A percentile compares a stretch with the other conserved stretches of the same genome.
Conservation (phyloP, 2,888 invertebrate species). For the Drosophila mimica region DNA sequence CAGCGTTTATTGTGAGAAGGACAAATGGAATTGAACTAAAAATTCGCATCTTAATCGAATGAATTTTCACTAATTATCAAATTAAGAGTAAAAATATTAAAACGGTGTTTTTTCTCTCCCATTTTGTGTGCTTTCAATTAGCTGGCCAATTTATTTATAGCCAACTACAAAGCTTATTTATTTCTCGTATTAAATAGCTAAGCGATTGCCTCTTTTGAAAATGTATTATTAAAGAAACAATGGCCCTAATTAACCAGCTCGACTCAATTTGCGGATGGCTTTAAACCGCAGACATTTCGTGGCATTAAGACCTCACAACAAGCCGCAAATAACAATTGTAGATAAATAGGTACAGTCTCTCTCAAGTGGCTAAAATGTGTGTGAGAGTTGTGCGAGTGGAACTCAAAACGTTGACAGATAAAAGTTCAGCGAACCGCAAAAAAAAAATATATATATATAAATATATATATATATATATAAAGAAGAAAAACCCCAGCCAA, state of each 20-base stretch:
- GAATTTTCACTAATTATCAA: background rate
- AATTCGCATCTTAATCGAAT: background rate
- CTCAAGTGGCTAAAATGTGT: conserved; percentile 25
- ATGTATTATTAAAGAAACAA: conserved; percentile 41
- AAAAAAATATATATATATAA: conserved; percentile 13
- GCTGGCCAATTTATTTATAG: background rate
- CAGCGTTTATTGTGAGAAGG: background rate
- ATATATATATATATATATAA: conserved; percentile 24
- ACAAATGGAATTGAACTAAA: background rate
- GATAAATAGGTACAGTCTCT: conserved; percentile 30
- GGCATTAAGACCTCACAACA: conserved; percentile 54
- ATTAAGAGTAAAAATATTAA: background rate
- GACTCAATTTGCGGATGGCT: conserved; percentile 19
- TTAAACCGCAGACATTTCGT: conserved; percentile 43
- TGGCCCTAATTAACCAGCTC: conserved; percentile 53
- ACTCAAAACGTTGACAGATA: conserved; percentile 68
- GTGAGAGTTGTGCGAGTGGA: conserved; percentile 32
- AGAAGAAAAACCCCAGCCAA: conserved; percentile 51
- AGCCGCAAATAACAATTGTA: conserved; percentile 4
- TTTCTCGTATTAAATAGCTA: background rate
- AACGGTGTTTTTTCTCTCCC: background rate
- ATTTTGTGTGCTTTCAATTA: background rate
- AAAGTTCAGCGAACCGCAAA: conserved; percentile 77
- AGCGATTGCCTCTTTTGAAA: background rate
- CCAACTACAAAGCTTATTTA: background rate